Percentiles rank a stretch among this genome's conserved stretches.
Conservation (phyloP, 2,888 invertebrate genomes). For the Parascotia fuliginaria region DNA sequence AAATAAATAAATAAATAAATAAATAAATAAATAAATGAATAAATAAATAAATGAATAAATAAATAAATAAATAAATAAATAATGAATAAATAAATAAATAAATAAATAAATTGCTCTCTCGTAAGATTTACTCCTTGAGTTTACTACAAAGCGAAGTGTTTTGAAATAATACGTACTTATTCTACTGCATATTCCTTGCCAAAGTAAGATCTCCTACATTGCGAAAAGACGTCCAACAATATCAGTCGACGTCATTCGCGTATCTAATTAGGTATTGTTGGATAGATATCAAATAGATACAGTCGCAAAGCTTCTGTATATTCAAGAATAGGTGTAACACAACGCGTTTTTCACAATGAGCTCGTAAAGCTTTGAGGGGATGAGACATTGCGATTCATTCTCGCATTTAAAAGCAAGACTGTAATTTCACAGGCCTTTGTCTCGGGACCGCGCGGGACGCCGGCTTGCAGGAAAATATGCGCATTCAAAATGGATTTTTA, state of each 20-base stretch:
- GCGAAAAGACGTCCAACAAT: too few relatives aligned
- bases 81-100: too few relatives aligned
- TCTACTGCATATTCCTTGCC: too few relatives aligned
- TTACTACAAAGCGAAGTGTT: constrained; percentile 35
- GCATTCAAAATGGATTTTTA: constrained; percentile 81
- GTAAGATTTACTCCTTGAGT: constrained; percentile 55
- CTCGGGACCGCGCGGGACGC: constrained; percentile 60
- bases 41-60: too few relatives aligned
- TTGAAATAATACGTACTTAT: constrained; percentile 34
- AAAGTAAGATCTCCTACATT: too few relatives aligned
- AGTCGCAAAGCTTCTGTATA: constrained; percentile 53
- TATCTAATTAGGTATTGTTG: not conserved
- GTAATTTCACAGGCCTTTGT: constrained; percentile 84
- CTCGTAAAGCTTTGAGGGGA: constrained; percentile 79
- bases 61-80: too few relatives aligned
- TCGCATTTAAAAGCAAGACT: constrained; percentile 83
- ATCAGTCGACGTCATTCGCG: not conserved
- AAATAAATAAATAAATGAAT: too few relatives aligned
- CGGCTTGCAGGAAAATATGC: constrained; percentile 78
- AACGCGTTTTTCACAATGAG: constrained; percentile 61
- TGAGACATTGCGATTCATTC: constrained; percentile 83
- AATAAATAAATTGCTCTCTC: too few relatives aligned
- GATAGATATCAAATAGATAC: constrained; percentile 37
- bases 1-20: too few relatives aligned
- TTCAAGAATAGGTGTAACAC: constrained; percentile 56